Base-by-base conservation (phyloP, 53 echinoderm and acorn worm species). In the Holothuria leucospilota region DNA sequence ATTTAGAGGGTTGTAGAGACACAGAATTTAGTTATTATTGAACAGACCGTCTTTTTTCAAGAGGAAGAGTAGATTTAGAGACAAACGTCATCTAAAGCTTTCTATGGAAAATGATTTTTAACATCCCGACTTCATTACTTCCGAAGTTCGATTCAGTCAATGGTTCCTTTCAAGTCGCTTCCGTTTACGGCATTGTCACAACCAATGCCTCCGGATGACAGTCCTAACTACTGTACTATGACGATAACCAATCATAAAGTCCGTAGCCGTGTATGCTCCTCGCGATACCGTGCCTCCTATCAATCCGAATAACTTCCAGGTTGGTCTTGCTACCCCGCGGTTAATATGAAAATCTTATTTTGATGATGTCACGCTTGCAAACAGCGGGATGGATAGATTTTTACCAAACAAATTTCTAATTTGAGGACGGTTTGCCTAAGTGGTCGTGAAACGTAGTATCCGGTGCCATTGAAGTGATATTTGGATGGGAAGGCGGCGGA, bases 401-500 rank as follows among this genome's bases (percentile, higher is more conserved):
- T 71, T 71, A 71, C 14, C 74, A 74, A 74, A 74, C 51, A 74
- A 74, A 24, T 51, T 74, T 46, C 52, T 74, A 49, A 74, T 74
- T 74, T 74, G 74, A 49, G 52, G 51, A 49, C 74, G 51, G 74
- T 74, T 74, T 74, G 49, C 51, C 51, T 74, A 74, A 74, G 74
- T 74, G 74, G 74, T 74, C 74, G 41, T 52, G 74, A 74, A 52
- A 51, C 23, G 74, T 52, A 26, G 74, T 74, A 74, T 74, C 74
- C 74, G 74, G 74, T 74, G 24, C 41, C 74, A 74, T 51, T 52
- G 51, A 52, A 74, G 74, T 74, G 34, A 49, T 51, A 24, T 51
- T 74, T 51, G 51, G 51, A 49, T 49, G 52, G 26, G 25, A 52
- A 51, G 52, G 23, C 24, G n/a, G 74, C 74, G 74, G 74, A 74